Percentiles rank a stretch among this genome's conserved stretches.
Conservation (phyloP, 2,797 vertebrate species). For the Arctocebus calabarensis region DNA sequence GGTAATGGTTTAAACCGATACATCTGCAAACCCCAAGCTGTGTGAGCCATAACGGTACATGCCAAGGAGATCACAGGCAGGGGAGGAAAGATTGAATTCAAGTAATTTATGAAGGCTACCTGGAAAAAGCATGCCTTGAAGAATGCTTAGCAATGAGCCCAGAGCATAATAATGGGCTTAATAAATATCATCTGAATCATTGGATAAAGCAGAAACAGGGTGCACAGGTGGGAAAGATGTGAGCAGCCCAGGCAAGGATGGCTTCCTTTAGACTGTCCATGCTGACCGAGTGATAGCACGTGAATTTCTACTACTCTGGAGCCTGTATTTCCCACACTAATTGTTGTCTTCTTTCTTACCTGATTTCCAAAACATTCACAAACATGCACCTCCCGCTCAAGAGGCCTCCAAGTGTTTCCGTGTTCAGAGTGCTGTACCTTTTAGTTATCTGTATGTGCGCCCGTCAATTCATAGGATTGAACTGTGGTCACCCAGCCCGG, state of each 20-base stretch:
- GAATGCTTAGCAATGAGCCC: background rate
- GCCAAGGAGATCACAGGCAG: background rate
- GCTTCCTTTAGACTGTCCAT: background rate
- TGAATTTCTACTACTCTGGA: background rate
- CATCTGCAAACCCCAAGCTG: background rate
- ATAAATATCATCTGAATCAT: background rate
- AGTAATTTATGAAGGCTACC: background rate
- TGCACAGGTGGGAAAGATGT: background rate
- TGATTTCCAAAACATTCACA: background rate
- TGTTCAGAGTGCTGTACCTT: background rate
- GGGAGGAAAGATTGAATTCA: slow-evolving; percentile 4
- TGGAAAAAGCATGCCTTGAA: background rate
- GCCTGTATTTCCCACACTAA: background rate
- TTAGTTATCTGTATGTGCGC: background rate
- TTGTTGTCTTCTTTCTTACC: background rate
- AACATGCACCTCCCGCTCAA: background rate
- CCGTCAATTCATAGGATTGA: background rate
- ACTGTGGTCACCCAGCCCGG: background rate
- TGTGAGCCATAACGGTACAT: background rate
- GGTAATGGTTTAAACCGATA: background rate
- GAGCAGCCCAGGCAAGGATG: background rate
- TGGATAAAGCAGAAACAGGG: background rate
- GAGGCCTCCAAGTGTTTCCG: background rate
- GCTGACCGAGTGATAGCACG: background rate
- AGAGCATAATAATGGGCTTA: background rate